Base-by-base conservation (phyloP, 1,140 invertebrate genomes). In the Plodia interpunctella region DNA sequence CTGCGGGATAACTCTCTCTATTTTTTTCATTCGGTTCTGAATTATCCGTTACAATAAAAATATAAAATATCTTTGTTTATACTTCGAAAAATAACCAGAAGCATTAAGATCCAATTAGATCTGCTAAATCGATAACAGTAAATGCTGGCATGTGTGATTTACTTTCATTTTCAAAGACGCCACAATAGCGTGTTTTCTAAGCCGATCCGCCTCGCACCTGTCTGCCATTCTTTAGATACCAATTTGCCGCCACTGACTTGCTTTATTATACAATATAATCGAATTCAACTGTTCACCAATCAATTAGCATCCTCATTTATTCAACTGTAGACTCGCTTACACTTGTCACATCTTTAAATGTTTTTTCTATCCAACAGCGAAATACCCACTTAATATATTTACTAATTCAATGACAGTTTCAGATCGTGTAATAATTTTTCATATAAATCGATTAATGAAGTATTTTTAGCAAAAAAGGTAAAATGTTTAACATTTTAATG, bases 281-380 rank as follows among this genome's bases (percentile, higher is more conserved):
- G 32, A 55, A 62, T 44, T 38, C 62, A 52, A 20, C 25, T 64
- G 57, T 62, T 66, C 57, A 65, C 56, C 25, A 60, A 20, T 51
- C 60, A 67, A 70, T 66, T 67, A 70, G 62, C 57, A 63, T 52
- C 63, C 57, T 63, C 60, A 64, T 68, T 69, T 61, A 65, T 63
- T 65, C 61, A 18, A n/a, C n/a, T n/a, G 38, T 17, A 17, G 6
- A 15, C 38, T 44, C 9, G 49, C 49, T 2, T 2, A 49, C 49
- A 49, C 49, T 8, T 20, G 18, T 9, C 20, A 51, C 20, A 51
- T 19, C 5, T 20, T 51, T 51, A 32, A 32, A 32, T 32, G 21
- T 25, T 3, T 25, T 25, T 25, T 25, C 2, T 25, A 25, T 25
- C 6, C 2, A 3, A 25, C 2, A 25, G 21, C n/a, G n/a, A n/a